Evolutionary conservation across 1,140 invertebrate genomes (phyloP).

Genomic region (Lepeophtheirus salmonis): DNA sequence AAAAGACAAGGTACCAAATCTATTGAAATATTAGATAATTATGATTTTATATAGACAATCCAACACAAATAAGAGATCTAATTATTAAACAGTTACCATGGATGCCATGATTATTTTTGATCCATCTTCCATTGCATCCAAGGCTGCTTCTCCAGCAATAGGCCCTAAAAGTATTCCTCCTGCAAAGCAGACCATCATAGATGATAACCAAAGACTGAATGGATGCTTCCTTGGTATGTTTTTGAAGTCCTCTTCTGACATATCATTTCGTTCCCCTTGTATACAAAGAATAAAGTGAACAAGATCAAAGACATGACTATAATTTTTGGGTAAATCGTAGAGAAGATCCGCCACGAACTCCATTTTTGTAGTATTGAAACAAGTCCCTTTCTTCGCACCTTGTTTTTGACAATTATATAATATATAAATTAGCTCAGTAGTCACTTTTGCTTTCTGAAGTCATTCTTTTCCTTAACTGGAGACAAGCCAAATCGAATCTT

Average conservation of each 20-base stretch:
- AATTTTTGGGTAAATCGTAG: conserved; percentile 13
- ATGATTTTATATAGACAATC: not conserved
- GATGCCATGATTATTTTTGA: not conserved
- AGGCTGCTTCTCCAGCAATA: not conserved
- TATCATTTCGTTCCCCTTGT: conserved; percentile 7
- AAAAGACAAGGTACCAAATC: conserved; percentile 14
- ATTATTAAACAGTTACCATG: too few species aligned
- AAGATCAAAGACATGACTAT: conserved; percentile 3
- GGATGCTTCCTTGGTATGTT: not conserved
- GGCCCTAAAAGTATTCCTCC: not conserved
- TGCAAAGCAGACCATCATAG: conserved; percentile 10
- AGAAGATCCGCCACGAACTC: conserved; percentile 11
- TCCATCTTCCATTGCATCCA: not conserved
- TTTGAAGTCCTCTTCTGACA: conserved; percentile 3
- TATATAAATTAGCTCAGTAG: too few species aligned
- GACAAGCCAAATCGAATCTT: too few species aligned
- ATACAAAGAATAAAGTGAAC: conserved; percentile 9
- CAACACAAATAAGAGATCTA: too few species aligned
- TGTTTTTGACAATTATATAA: too few species aligned
- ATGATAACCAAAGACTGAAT: not conserved
- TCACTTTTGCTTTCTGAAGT: too few species aligned
- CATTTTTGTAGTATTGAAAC: not conserved
- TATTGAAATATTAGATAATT: too few species aligned
- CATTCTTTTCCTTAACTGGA: too few species aligned
- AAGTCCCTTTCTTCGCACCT: too few species aligned